Evolutionary conservation across 2,888 invertebrate genomes (phyloP).

Genomic region (Clistopyga incitator): DNA sequence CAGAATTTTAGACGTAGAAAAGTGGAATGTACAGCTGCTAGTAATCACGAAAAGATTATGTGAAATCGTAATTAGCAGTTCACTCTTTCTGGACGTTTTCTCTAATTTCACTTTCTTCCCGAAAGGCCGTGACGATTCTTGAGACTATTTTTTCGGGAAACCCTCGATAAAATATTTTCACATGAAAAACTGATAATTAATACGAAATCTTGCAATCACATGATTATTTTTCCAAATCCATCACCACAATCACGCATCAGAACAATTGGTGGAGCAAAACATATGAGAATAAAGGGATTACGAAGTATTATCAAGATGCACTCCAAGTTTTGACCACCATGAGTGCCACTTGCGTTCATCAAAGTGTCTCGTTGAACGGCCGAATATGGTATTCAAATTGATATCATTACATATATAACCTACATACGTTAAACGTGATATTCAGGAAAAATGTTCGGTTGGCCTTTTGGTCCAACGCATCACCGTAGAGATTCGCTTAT

Average conservation of each 20-base stretch:
- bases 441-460: conserved; percentile 27
- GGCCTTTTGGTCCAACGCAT: conserved; percentile 1
- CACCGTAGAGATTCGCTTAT: conserved; percentile 29
- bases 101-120: too few relatives aligned
- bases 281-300: neutral
- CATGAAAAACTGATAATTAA: too few relatives aligned
- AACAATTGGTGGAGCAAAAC: neutral
- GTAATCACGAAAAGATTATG: too few relatives aligned
- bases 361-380: neutral
- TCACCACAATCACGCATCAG: neutral
- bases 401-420: neutral
- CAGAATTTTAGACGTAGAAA: too few relatives aligned
- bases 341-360: neutral
- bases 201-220: too few relatives aligned
- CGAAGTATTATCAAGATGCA: neutral
- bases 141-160: too few relatives aligned
- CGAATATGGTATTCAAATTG: conserved; percentile 27
- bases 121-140: too few relatives aligned
- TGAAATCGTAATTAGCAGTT: too few relatives aligned
- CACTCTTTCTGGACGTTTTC: too few relatives aligned
- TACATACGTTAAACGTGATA: neutral
- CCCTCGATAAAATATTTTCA: too few relatives aligned
- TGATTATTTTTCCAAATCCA: neutral
- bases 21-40: too few relatives aligned
- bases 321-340: neutral